Evolutionary conservation across 2,888 invertebrate genomes (phyloP).

Genomic region (Brenthis hecate): DNA sequence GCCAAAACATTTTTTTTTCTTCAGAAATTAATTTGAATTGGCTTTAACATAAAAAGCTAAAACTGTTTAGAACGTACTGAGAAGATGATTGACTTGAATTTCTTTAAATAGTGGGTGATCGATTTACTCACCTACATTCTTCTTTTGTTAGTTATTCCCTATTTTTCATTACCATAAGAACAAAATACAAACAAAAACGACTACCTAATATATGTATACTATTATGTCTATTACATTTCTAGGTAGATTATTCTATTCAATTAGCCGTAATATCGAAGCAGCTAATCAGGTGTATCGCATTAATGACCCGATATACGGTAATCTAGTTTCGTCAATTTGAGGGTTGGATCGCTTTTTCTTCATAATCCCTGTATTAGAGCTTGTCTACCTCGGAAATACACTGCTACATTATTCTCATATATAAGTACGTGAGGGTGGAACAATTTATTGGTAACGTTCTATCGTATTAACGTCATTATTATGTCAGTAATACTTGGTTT

Average conservation of each 20-base stretch:
- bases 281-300: slow-evolving; percentile 74
- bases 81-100: too few relatives aligned
- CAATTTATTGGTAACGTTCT: slow-evolving; percentile 18
- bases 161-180: not conserved
- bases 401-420: slow-evolving; percentile 20
- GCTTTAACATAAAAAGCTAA: too few relatives aligned
- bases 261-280: slow-evolving; percentile 36
- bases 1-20: too few relatives aligned
- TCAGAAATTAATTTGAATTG: too few relatives aligned
- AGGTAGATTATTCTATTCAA: slow-evolving; percentile 36
- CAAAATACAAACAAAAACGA: not conserved
- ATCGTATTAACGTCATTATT: not conserved
- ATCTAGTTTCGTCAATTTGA: slow-evolving; percentile 63
- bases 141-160: too few relatives aligned
- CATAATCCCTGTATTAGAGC: slow-evolving; percentile 73
- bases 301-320: slow-evolving; percentile 73
- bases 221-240: slow-evolving; percentile 1
- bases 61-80: too few relatives aligned
- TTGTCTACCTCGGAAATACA: slow-evolving; percentile 32
- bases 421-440: slow-evolving; percentile 9
- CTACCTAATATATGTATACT: not conserved
- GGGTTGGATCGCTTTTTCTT: slow-evolving; percentile 70
- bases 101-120: too few relatives aligned
- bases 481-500: not conserved
- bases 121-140: too few relatives aligned